phyloP scores from a whole-genome alignment of 2,888 invertebrate species.

The Pandemis cinnamomeana region DNA sequence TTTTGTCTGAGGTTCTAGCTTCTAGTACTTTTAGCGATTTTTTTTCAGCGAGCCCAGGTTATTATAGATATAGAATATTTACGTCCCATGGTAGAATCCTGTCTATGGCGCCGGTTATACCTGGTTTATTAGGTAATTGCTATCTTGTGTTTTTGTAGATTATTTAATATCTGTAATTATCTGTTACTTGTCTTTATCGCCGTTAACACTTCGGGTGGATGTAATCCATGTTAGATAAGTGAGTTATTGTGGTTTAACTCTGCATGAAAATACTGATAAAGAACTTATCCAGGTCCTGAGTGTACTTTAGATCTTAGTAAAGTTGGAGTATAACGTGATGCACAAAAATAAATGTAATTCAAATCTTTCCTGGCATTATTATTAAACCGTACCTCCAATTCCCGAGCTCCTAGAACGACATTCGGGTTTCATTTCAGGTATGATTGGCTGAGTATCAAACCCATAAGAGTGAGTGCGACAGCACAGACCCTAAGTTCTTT shows the following conservation, averaged over 20 bases:
- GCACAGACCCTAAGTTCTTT: too few relatives aligned
- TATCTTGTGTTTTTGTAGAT: background rate
- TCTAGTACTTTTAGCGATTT: too few relatives aligned
- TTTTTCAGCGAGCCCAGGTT: too few relatives aligned
- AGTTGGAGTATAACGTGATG: constrained; percentile 75
- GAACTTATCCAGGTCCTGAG: constrained; percentile 37
- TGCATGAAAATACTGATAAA: constrained; percentile 31
- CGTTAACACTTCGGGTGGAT: constrained; percentile 22
- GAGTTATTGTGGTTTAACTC: constrained; percentile 33
- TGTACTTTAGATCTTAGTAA: constrained; percentile 73
- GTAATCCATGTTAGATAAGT: constrained; percentile 33
- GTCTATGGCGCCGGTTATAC: background rate
- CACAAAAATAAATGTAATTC: constrained; percentile 82
- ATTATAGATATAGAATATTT: too few relatives aligned
- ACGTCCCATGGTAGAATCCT: background rate
- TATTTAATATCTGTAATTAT: constrained; percentile 4
- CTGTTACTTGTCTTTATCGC: constrained; percentile 11
- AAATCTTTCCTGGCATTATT: constrained; percentile 53
- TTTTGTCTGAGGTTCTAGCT: too few relatives aligned
- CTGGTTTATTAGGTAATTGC: background rate
- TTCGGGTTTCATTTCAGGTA: too few relatives aligned
- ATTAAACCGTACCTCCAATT: background rate
- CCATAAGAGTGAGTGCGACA: too few relatives aligned
- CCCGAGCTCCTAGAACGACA: too few relatives aligned
- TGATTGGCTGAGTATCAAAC: too few relatives aligned